Conservation (phyloP, 2,888 invertebrate genomes). For the Eupithecia dodoneata region DNA sequence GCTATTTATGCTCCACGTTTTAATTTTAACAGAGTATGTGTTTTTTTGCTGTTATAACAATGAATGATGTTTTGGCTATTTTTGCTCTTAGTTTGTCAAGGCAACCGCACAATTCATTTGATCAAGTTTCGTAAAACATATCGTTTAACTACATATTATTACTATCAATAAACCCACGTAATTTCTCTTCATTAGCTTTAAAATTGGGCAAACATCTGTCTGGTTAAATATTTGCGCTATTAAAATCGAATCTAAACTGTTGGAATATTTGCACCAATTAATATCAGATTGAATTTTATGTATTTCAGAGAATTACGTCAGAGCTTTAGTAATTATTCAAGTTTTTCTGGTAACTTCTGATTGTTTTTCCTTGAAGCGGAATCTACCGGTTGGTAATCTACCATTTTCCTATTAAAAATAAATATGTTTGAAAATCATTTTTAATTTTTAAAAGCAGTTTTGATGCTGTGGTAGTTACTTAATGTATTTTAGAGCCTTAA, state of each 20-base stretch:
- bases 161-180: neutral
- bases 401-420: neutral
- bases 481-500: too few species aligned
- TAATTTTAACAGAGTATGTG: too few species aligned
- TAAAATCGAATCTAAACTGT: conserved; percentile 29
- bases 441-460: too few species aligned
- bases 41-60: too few species aligned
- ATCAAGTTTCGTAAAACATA: too few species aligned
- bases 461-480: too few species aligned
- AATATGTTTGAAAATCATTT: too few species aligned
- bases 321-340: neutral
- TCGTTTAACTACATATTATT: neutral
- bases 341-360: neutral
- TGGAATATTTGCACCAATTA: conserved; percentile 37
- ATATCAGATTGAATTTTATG: conserved; percentile 27
- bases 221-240: conserved; percentile 25
- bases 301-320: conserved; percentile 32
- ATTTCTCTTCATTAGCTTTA: conserved; percentile 18
- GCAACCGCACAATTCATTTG: too few species aligned
- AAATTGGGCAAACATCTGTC: conserved; percentile 10
- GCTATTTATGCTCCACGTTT: too few species aligned
- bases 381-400: neutral
- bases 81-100: too few species aligned
- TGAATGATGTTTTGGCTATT: too few species aligned
- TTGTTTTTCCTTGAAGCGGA: neutral